These are phyloP conservation scores for Teinopalpus imperialis DNA, from an alignment of 2,888 invertebrate species.

Conservation along the genomic window DNA sequence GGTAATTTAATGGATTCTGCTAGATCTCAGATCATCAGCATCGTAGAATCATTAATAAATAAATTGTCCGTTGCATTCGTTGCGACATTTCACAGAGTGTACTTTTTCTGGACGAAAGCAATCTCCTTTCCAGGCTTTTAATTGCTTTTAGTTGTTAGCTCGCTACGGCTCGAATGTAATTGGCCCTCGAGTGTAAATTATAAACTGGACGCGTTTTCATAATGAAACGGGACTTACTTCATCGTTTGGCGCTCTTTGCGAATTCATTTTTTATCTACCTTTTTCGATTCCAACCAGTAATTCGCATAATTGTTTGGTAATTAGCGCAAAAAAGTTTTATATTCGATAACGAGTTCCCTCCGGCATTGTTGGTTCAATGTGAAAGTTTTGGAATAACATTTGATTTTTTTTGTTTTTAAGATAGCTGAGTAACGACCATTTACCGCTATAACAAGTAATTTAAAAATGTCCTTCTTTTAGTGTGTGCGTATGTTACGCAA, in stretches of 20 bases:
- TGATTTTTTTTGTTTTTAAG: no score
- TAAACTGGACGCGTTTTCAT: constrained; percentile 16
- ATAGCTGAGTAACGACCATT: no score
- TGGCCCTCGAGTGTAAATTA: constrained; percentile 19
- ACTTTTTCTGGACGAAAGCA: constrained; percentile 39
- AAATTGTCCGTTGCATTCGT: constrained; percentile 35
- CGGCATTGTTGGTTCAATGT: no score
- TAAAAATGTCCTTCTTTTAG: no score
- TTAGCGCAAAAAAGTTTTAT: constrained; percentile 6
- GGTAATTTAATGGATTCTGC: constrained; percentile 40
- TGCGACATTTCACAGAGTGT: constrained; percentile 43
- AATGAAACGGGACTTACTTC: constrained; percentile 13
- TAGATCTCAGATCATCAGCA: constrained; percentile 49
- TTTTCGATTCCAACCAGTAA: constrained; percentile 10
- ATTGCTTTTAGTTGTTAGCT: constrained; percentile 40
- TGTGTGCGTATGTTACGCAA: no score
- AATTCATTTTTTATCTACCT: constrained; percentile 6
- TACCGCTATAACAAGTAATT: no score
- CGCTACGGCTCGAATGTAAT: constrained; percentile 14
- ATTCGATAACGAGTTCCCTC: not conserved
- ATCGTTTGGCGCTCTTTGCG: constrained; percentile 1
- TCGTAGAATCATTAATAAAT: constrained; percentile 50
- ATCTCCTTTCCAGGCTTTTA: constrained; percentile 46
- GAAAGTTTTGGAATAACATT: no score
- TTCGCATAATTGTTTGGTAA: constrained; percentile 17